A percentile compares a stretch with the other conserved stretches of the same genome.
phyloP scores from a whole-genome alignment of 2,888 invertebrate species.

The Hypolimnas misippus region DNA sequence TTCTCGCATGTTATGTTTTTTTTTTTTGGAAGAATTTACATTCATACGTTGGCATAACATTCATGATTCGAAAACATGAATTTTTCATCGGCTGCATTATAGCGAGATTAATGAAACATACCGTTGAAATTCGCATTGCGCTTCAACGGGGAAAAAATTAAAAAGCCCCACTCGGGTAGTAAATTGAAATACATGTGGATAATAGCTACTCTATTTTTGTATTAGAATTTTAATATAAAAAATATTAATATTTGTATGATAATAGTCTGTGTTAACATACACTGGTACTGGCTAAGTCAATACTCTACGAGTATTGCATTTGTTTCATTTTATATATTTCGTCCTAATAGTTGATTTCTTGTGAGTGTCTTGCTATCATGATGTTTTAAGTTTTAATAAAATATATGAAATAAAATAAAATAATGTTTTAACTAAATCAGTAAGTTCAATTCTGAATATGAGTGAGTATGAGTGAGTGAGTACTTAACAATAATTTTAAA shows the following conservation, averaged over 20 bases:
- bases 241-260: neutral
- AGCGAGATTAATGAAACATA: conserved; percentile 30
- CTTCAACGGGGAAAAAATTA: conserved; percentile 23
- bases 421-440: too few relatives aligned
- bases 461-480: too few relatives aligned
- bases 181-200: conserved; percentile 25
- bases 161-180: conserved; percentile 21
- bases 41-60: conserved; percentile 10
- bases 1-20: neutral
- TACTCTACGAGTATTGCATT: too few relatives aligned
- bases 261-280: too few relatives aligned
- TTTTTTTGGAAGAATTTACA: conserved; percentile 2
- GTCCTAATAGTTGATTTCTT: too few relatives aligned
- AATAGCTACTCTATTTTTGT: conserved; percentile 16
- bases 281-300: too few relatives aligned
- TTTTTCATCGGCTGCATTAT: conserved; percentile 30
- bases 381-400: too few relatives aligned
- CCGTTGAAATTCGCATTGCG: conserved; percentile 22
- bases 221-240: neutral
- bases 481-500: too few relatives aligned
- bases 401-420: too few relatives aligned
- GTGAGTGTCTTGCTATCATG: too few relatives aligned
- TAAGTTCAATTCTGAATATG: too few relatives aligned
- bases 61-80: conserved; percentile 25
- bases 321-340: too few relatives aligned